These are phyloP conservation scores for Eupithecia inturbata DNA, from an alignment of 2,888 invertebrate genomes.

Conservation along the genomic window DNA sequence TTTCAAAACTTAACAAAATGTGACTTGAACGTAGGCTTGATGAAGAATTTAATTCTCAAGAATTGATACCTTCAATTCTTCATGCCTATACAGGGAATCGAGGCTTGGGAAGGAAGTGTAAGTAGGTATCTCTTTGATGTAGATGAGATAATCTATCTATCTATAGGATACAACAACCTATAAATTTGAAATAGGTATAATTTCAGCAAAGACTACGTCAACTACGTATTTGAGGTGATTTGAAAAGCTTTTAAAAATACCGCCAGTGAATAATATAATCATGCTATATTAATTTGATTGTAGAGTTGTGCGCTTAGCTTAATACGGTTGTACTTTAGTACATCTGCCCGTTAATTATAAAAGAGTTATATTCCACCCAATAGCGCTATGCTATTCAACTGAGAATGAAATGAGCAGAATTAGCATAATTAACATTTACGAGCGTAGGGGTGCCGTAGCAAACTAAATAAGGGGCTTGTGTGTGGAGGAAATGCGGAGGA, in stretches of 20 bases:
- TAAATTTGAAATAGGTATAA: neutral
- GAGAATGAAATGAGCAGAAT: slow-evolving; percentile 26
- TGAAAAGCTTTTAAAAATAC: neutral
- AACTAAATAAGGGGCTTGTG: slow-evolving; percentile 1
- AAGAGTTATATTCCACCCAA: slow-evolving; percentile 2
- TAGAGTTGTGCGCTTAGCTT: neutral
- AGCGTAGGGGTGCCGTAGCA: slow-evolving; percentile 6
- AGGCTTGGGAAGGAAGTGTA: neutral
- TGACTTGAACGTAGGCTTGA: neutral
- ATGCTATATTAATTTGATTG: neutral
- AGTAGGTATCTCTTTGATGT: neutral
- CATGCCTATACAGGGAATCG: neutral
- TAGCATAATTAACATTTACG: slow-evolving; percentile 27
- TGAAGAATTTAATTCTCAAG: too few relatives aligned
- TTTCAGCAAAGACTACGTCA: neutral
- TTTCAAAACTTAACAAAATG: neutral
- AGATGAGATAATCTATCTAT: neutral
- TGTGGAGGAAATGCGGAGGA: neutral
- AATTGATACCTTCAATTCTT: neutral
- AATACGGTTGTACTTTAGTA: neutral
- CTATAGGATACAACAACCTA: too few relatives aligned
- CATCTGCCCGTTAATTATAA: slow-evolving; percentile 2
- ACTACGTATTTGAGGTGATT: neutral
- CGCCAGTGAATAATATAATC: neutral
- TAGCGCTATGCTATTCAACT: slow-evolving; percentile 19